These are phyloP conservation scores for Microcebus jonahi DNA, from an alignment of 2,113 vertebrate species.

Conservation along the genomic window DNA sequence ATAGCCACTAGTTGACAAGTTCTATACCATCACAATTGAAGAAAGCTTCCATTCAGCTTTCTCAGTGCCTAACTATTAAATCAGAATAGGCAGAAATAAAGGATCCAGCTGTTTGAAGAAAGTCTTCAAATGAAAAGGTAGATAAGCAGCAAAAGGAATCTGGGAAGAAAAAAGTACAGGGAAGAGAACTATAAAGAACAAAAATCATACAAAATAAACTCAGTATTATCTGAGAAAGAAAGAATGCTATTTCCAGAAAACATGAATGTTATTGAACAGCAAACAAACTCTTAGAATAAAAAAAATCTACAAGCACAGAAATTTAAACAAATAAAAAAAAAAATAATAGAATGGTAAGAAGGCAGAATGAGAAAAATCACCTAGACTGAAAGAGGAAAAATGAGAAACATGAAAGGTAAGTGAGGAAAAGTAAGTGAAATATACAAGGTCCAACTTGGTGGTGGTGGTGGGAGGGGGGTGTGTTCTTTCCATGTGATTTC, in stretches of 20 bases:
- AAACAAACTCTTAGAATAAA: not conserved
- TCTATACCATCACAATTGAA: not conserved
- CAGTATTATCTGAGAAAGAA: not conserved
- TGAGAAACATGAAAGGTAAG: not conserved
- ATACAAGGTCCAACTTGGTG: not conserved
- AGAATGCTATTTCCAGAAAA: not conserved
- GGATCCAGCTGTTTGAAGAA: not conserved
- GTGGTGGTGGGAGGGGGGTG: not conserved
- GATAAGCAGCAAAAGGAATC: not conserved
- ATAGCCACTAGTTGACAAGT: not conserved
- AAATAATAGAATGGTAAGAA: not conserved
- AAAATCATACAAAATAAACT: not conserved
- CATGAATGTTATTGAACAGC: not conserved
- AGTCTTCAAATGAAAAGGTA: conserved; percentile 9
- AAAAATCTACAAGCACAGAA: not conserved
- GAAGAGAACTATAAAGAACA: not conserved
- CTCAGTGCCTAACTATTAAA: not conserved
- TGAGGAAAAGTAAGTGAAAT: not conserved
- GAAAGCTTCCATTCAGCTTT: not conserved
- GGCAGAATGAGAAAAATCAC: not conserved
- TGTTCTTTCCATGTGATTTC: not conserved
- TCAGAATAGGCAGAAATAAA: not conserved
- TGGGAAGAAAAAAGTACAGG: not conserved
- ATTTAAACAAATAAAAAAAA: not conserved
- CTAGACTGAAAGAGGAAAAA: not conserved